Evolutionary conservation across 2,797 vertebrate genomes (phyloP).

Genomic region (Clarias pachynema): DNA sequence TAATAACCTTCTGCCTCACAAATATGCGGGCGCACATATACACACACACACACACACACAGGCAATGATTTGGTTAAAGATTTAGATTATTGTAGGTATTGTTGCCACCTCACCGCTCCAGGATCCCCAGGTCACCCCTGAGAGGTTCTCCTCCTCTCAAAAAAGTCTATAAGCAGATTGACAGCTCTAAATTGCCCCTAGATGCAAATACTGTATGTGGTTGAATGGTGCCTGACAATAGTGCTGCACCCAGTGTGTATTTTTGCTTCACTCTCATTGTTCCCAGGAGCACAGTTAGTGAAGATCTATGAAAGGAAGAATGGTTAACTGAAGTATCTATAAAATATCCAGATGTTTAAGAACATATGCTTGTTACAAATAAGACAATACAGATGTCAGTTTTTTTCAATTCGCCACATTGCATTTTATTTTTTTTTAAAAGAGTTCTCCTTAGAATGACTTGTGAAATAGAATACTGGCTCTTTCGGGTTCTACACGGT

Average conservation of each 20-base stretch:
- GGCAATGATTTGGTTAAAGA: not conserved
- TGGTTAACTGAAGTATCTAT: not conserved
- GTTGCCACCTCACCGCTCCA: not conserved
- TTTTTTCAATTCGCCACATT: not conserved
- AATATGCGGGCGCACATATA: not conserved
- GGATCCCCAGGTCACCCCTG: not conserved
- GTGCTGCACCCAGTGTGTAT: not conserved
- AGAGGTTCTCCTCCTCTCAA: not conserved
- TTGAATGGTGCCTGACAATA: not conserved
- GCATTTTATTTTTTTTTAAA: too few relatives aligned
- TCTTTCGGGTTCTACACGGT: not conserved
- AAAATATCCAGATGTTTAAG: not conserved
- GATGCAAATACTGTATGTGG: not conserved
- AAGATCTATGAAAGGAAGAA: not conserved
- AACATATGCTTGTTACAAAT: not conserved
- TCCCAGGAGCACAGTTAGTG: not conserved
- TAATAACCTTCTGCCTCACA: slow-evolving; percentile 64
- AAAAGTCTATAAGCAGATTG: not conserved
- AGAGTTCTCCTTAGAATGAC: not conserved
- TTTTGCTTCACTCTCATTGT: not conserved
- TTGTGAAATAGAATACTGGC: not conserved
- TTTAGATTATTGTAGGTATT: not conserved
- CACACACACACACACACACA: not conserved
- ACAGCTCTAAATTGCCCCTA: not conserved
- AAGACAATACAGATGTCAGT: not conserved